Base-by-base conservation (phyloP, 1,140 invertebrate genomes). In the Apis florea region DNA sequence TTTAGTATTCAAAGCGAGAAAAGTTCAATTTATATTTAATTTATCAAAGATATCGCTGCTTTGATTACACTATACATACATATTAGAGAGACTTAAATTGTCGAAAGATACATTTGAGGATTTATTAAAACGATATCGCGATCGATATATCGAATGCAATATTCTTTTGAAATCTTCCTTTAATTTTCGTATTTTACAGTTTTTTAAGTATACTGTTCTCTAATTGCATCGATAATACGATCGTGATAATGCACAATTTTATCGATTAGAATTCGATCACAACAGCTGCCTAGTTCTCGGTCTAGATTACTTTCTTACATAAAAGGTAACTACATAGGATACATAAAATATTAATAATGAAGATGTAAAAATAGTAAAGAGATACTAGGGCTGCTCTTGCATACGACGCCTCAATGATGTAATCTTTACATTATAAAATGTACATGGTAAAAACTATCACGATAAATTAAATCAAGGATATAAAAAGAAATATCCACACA, bases 81-180 rank as follows among this genome's bases (percentile, higher is more conserved):
- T 83, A 79, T 79, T 75, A 89, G 82, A 90, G 89, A 90, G 80
- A 90, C 68, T 85, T 86, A 59, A 40, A 31, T 64, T 77, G 77
- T 82, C 56, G 82, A 75, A 47, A 82, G 53, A 56, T 86, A 70
- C 47, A 24, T 49, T 40, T 13, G 40, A 69, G 31, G 53, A 82
- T 58, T 68, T 58, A 53, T 63, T 63, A 75, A 63, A 72, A 72
- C 26, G 64, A 13, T 64, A 47, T 63, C 47, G 73, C 53, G 56
- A 51, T 77, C 71, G 19, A 24, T 10, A 4, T 24, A 71, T 47
- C 74, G 69, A 70, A 24, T 24, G 47, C 58, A 56, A 40, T 9
- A 40, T 31, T 47, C 26, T 75, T 64, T 54, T 24, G 13, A 54
- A 47, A 51, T 26, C 63, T 6, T 17, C 19, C 17, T 24, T 24